Percentiles rank a stretch among this genome's conserved stretches.
These are phyloP conservation scores for Cynoglossus semilaevis DNA, from an alignment of 2,113 vertebrate genomes.

Conservation along the genomic window DNA sequence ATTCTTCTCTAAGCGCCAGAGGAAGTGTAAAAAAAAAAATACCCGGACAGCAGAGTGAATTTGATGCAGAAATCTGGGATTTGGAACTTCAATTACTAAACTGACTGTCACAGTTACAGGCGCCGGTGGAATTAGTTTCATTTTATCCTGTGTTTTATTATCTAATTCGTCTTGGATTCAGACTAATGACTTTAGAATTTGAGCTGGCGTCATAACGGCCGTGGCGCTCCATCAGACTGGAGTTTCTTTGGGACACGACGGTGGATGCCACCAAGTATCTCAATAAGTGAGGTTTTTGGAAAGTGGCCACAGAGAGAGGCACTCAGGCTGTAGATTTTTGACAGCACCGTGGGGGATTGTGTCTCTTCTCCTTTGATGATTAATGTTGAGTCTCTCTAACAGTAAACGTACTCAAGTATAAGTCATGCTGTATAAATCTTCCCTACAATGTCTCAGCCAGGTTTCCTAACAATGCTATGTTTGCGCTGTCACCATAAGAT, in stretches of 20 bases:
- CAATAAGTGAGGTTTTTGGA: conserved; percentile 36
- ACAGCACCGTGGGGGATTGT: conserved; percentile 19
- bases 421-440: conserved; percentile 30
- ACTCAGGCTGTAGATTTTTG: conserved; percentile 29
- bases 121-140: conserved; percentile 19
- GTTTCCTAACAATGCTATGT: conserved; percentile 22
- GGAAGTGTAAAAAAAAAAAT: conserved; percentile 33
- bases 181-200: conserved; percentile 40
- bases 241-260: conserved; percentile 31
- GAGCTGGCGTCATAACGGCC: conserved; percentile 25
- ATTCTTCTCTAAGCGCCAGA: conserved; percentile 19
- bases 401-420: conserved; percentile 17
- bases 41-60: conserved; percentile 16
- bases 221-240: conserved; percentile 47
- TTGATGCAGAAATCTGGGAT: background rate
- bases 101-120: conserved; percentile 16
- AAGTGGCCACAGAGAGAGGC: conserved; percentile 31
- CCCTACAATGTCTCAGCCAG: conserved; percentile 9
- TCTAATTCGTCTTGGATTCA: conserved; percentile 21
- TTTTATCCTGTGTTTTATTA: conserved; percentile 15
- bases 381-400: conserved; percentile 39
- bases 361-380: conserved; percentile 38
- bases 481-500: conserved; percentile 32
- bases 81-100: conserved; percentile 21
- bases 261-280: conserved; percentile 43